Percentiles rank a stretch among this genome's conserved stretches.
phyloP scores from a whole-genome alignment of 2,797 vertebrate species.

The Clarias pachynema region DNA sequence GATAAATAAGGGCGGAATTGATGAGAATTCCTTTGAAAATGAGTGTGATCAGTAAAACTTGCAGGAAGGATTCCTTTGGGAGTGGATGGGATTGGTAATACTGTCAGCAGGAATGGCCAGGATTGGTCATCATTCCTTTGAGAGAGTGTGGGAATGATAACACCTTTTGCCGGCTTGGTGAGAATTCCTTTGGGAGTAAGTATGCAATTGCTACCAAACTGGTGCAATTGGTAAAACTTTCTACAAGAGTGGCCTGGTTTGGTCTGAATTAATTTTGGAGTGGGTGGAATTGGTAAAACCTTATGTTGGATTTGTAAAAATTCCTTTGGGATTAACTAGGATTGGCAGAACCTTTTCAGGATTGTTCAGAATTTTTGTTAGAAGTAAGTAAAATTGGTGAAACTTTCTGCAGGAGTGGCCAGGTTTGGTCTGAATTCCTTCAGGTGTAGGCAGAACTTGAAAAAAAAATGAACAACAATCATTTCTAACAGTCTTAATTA shows the following conservation, averaged over 20 bases:
- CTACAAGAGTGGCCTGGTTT: too few species aligned
- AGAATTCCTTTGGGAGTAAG: background rate
- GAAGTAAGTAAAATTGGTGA: background rate
- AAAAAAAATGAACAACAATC: too few species aligned
- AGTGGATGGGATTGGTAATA: background rate
- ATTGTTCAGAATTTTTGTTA: background rate
- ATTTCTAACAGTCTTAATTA: conserved; percentile 21
- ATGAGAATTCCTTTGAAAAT: background rate
- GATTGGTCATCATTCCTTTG: background rate
- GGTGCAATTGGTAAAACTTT: background rate
- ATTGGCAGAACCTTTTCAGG: background rate
- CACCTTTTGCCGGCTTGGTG: background rate
- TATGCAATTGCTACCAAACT: background rate
- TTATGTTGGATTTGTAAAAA: background rate
- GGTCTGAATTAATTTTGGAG: too few species aligned
- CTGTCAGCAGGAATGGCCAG: background rate
- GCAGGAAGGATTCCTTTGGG: background rate
- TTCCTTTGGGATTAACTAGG: background rate
- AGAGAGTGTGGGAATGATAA: background rate
- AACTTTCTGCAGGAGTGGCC: background rate
- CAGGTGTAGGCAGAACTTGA: background rate
- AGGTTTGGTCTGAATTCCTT: background rate
- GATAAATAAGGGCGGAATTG: background rate
- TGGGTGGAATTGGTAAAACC: background rate
- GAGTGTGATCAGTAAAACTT: background rate